phyloP scores from a whole-genome alignment of 2,113 vertebrate genomes.

The Greenwoodochromis staneri region DNA sequence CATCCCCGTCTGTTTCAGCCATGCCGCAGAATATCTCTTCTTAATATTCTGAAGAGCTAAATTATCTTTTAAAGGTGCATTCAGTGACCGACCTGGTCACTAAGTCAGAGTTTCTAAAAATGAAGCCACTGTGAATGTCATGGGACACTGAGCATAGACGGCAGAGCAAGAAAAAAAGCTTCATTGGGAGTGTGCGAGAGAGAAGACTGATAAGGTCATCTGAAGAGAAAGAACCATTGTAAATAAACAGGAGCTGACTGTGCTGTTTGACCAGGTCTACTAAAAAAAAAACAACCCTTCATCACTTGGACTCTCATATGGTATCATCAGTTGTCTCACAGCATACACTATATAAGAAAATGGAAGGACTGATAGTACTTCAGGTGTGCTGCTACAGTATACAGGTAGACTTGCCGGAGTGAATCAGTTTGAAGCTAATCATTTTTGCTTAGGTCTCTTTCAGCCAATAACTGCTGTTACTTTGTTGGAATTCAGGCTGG shows the following conservation, averaged over 20 bases:
- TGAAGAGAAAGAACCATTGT: slow-evolving; percentile 21
- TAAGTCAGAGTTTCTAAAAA: neutral
- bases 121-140: neutral
- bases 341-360: neutral
- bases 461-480: neutral
- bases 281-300: neutral
- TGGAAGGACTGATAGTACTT: neutral
- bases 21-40: neutral
- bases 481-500: neutral
- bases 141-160: neutral
- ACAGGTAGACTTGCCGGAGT: no score
- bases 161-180: neutral
- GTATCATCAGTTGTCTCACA: neutral
- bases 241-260: slow-evolving; percentile 3
- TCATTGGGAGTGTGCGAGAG: neutral
- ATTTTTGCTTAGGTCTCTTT: neutral
- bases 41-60: neutral
- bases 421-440: neutral
- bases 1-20: neutral
- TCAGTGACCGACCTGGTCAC: neutral
- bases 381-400: no score
- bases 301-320: neutral
- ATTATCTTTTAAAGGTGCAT: neutral
- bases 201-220: neutral
- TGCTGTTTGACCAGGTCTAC: neutral